Base-by-base conservation (phyloP, 2,888 invertebrate genomes). In the Stenoptilia bipunctidactyla region DNA sequence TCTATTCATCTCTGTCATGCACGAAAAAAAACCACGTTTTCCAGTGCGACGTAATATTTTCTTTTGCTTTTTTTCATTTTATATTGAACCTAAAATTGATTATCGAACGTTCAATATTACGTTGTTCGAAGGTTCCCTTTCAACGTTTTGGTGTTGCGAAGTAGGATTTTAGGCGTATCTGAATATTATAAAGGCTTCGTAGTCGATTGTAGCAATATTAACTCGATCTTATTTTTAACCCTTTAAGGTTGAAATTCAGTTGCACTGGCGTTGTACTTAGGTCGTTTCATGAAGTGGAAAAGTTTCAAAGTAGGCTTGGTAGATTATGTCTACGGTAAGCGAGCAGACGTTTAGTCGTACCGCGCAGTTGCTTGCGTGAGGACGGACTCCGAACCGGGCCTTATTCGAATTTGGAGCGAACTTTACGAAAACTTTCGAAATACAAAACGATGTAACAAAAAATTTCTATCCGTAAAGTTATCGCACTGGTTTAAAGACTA, bases 231-330 rank as follows among this genome's bases (percentile, higher is more conserved):
- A n/a, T 27, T 38, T 38, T 15, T 30, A 10, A 14, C n/a, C 14
- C 4, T 35, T 14, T 45, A 48, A 14, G 35, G 45, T 27, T 38
- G 41, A 27, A 37, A 39, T 40, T 51, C 30, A n/a, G 2, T 5
- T 41, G 42, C 14, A 12, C 9, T 12, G 2, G 4, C 15, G 25
- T 9, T 15, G 34, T 40, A 5, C 38, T 50, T 66, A 48, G 20
- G 43, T 34, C 54, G 36, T 56, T 65, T 54, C 39, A 45, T 2
- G 20, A 39, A 27, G 48, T 53, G 61, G 68, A 67, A 79, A 82
- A 79, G 75, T 80, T 75, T 66, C 66, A 71, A 76, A 65, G 73
- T 71, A 73, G 73, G 69, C 65, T 61, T 75, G 64, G 67, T 61
- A 62, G 69, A 70, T 71, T 61, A 66, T 70, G 71, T 66, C 66